These are phyloP conservation scores for Fistularia tabacaria DNA, from an alignment of 2,797 vertebrate species.

Conservation along the genomic window DNA sequence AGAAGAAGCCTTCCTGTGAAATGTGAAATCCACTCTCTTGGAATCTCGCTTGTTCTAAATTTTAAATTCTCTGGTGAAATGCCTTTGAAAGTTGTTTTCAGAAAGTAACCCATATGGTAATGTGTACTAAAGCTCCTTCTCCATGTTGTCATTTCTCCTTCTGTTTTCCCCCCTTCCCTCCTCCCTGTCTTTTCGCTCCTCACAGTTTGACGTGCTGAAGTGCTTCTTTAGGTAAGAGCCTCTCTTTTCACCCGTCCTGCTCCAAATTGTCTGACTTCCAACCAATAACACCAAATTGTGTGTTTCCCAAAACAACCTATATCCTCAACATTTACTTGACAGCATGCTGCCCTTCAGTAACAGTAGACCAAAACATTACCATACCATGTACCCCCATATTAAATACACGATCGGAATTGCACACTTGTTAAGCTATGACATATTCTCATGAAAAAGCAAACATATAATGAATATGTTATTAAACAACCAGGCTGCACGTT, in stretches of 20 bases:
- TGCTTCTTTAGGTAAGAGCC: conserved; percentile 66
- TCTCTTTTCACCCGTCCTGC: conserved; percentile 32
- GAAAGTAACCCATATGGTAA: conserved; percentile 15
- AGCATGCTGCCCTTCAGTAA: too few relatives aligned
- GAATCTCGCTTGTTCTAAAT: conserved; percentile 10
- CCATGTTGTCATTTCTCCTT: conserved; percentile 6
- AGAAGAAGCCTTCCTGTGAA: conserved; percentile 5
- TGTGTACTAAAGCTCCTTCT: conserved; percentile 32
- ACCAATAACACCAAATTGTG: background rate
- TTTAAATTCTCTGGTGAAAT: conserved; percentile 18
- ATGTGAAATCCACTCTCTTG: conserved; percentile 18
- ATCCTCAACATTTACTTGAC: too few relatives aligned
- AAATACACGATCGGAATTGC: too few relatives aligned
- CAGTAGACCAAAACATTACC: too few relatives aligned
- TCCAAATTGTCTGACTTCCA: too few relatives aligned
- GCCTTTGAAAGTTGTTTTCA: conserved; percentile 23
- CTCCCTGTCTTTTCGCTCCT: too few relatives aligned
- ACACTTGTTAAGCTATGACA: too few relatives aligned
- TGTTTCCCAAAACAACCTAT: conserved; percentile 21
- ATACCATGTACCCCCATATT: too few relatives aligned
- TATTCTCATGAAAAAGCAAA: too few relatives aligned
- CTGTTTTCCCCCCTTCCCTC: conserved; percentile 10
- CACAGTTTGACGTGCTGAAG: conserved; percentile 59
- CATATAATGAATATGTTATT: too few relatives aligned
- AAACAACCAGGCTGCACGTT: too few relatives aligned